These are phyloP conservation scores for Pristiophorus japonicus DNA, from an alignment of 2,113 vertebrate genomes.

Conservation along the genomic window DNA sequence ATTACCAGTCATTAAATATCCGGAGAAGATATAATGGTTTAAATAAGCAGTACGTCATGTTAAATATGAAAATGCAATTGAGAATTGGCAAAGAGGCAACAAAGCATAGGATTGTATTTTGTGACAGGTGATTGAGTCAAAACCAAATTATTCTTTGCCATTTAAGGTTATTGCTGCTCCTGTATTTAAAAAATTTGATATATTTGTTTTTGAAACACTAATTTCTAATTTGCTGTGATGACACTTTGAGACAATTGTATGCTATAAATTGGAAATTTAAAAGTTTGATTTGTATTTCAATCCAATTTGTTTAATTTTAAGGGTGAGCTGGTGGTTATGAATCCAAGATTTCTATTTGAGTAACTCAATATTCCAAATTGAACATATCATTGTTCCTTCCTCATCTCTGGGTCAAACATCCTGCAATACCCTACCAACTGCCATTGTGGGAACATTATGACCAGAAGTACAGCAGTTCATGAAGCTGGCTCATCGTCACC, in stretches of 20 bases:
- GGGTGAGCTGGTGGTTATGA: neutral
- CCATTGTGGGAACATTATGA: no score
- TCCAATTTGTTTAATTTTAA: neutral
- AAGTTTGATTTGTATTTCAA: neutral
- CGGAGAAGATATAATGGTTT: neutral
- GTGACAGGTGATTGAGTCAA: neutral
- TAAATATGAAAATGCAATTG: neutral
- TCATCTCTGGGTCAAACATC: no score
- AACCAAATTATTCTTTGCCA: neutral
- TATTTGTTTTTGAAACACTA: neutral
- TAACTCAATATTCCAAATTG: no score
- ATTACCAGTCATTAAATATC: constrained; percentile 47
- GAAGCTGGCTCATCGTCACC: no score
- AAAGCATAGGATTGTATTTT: neutral
- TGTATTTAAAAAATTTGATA: neutral
- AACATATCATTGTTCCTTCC: no score
- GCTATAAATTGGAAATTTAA: neutral
- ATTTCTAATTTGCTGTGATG: neutral
- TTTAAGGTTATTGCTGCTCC: neutral
- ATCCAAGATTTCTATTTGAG: neutral
- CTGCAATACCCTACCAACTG: no score
- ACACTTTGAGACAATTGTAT: neutral
- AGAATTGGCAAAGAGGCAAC: neutral
- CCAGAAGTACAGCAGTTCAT: no score
- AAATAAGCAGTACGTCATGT: neutral